A percentile compares a stretch with the other conserved stretches of the same genome.
Evolutionary conservation across 1,140 invertebrate genomes (phyloP).

Genomic region (Bombus terrestris): DNA sequence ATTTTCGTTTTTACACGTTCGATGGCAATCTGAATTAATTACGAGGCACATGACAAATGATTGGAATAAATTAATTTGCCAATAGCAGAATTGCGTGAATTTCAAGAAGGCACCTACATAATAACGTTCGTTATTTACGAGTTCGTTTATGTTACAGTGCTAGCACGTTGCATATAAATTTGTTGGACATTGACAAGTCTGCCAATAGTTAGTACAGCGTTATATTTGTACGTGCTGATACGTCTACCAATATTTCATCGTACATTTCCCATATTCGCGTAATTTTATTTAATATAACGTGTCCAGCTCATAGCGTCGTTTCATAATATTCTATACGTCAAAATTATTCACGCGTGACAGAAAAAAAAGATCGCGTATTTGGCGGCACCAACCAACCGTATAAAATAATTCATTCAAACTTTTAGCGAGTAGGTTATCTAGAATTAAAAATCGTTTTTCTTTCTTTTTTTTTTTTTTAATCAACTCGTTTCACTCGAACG

Average conservation of each 20-base stretch:
- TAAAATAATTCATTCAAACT: not conserved
- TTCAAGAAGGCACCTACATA: not conserved
- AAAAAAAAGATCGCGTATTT: not conserved
- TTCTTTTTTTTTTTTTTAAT: no score
- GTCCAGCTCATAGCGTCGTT: not conserved
- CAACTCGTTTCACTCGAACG: no score
- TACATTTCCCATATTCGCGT: not conserved
- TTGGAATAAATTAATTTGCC: not conserved
- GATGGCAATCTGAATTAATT: not conserved
- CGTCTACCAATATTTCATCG: conserved; percentile 3
- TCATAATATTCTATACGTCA: not conserved
- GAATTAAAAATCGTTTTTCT: not conserved
- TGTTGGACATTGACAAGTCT: conserved; percentile 2
- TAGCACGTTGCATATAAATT: not conserved
- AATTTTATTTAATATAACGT: not conserved
- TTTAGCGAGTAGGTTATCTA: no score
- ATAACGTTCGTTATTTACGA: not conserved
- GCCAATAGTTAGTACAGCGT: not conserved
- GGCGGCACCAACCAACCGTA: not conserved
- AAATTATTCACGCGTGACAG: not conserved
- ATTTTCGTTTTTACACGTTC: not conserved
- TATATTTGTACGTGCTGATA: not conserved
- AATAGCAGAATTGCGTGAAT: not conserved
- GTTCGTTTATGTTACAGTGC: not conserved
- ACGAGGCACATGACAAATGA: not conserved